A percentile compares a stretch with the other conserved stretches of the same genome.
Evolutionary conservation across 1,140 invertebrate species (phyloP).

Genomic region (Dufourea novaeangliae): DNA sequence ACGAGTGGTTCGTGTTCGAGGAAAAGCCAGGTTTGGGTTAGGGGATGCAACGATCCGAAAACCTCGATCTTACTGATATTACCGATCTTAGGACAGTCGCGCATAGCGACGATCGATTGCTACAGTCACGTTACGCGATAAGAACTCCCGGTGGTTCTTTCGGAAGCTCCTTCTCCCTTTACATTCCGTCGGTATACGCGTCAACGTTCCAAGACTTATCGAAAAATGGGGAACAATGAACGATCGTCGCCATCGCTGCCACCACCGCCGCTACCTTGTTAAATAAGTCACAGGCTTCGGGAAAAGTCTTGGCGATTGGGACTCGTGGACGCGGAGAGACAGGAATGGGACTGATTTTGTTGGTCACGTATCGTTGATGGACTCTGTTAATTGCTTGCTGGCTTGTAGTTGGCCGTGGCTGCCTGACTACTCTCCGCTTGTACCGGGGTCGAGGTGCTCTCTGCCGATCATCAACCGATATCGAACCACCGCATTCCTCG

Average conservation of each 20-base stretch:
- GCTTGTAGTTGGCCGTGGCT: slow-evolving; percentile 52
- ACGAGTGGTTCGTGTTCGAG: slow-evolving; percentile 25
- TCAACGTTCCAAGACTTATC: no score
- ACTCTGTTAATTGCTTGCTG: slow-evolving; percentile 58
- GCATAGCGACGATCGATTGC: not conserved
- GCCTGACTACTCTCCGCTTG: slow-evolving; percentile 58
- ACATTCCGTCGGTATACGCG: no score
- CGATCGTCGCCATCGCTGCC: not conserved
- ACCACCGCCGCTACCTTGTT: slow-evolving; percentile 57
- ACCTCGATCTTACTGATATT: no score
- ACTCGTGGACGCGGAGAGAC: slow-evolving; percentile 9
- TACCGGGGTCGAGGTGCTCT: slow-evolving; percentile 65
- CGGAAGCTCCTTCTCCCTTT: no score
- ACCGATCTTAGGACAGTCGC: not conserved
- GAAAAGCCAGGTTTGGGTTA: slow-evolving; percentile 6
- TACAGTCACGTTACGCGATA: no score
- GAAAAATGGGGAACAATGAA: not conserved
- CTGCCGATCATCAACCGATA: slow-evolving; percentile 41
- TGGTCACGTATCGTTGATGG: slow-evolving; percentile 41
- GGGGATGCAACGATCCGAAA: not conserved
- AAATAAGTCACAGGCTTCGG: slow-evolving; percentile 50
- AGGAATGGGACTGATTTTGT: slow-evolving; percentile 41
- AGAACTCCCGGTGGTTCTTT: no score
- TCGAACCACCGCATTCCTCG: slow-evolving; percentile 54
- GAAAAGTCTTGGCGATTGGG: slow-evolving; percentile 45